phyloP scores from a whole-genome alignment of 2,113 vertebrate genomes.

The Centropus bengalensis region DNA sequence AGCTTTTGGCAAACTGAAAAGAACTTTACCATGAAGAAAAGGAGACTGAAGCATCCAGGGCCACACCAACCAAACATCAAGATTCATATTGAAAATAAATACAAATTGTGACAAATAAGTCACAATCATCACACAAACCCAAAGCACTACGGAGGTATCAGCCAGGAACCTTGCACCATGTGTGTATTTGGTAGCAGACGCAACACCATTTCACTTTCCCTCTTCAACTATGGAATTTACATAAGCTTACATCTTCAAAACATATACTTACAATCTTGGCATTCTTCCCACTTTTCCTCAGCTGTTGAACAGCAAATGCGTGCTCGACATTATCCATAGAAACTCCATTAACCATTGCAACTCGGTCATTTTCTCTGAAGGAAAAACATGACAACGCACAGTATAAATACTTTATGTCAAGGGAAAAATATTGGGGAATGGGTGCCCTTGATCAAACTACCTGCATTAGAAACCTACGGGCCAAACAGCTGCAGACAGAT shows the following conservation, averaged over 20 bases:
- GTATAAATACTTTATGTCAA: neutral
- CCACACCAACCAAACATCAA: neutral
- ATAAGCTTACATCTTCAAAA: neutral
- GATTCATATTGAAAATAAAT: neutral
- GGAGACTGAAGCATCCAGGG: neutral
- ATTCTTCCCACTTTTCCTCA: conserved; percentile 98
- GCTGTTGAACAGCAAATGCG: conserved; percentile 96
- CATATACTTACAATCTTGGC: conserved; percentile 94
- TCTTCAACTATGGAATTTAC: neutral
- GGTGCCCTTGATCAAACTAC: neutral
- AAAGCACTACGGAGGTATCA: neutral
- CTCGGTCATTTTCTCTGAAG: conserved; percentile 95
- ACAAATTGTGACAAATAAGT: neutral
- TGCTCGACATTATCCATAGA: conserved; percentile 99
- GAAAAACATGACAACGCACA: neutral
- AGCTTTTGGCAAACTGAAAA: neutral
- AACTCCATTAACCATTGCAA: conserved; percentile 98
- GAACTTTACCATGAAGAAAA: neutral
- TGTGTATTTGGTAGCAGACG: neutral
- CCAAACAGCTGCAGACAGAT: neutral
- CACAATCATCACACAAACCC: neutral
- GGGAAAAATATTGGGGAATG: neutral
- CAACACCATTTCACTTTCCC: neutral
- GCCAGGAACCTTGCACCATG: neutral
- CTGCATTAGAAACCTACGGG: neutral